A percentile compares a stretch with the other conserved stretches of the same genome.
phyloP scores from a whole-genome alignment of 2,113 vertebrate genomes.

The Silurus asotus region DNA sequence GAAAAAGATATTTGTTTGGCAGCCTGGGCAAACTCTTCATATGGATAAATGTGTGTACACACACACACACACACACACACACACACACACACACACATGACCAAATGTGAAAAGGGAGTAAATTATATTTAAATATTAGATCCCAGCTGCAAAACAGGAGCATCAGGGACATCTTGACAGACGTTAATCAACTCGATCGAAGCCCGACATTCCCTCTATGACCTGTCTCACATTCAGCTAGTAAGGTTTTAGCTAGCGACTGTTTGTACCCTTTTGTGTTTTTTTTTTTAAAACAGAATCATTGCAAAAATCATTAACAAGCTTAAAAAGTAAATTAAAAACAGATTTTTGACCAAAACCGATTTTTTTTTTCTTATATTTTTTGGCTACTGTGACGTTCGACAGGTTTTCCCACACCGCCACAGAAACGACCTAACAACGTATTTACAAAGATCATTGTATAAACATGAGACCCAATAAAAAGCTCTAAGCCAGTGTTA shows the following conservation, averaged over 20 bases:
- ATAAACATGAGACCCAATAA: not conserved
- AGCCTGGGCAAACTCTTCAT: not conserved
- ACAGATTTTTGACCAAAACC: not conserved
- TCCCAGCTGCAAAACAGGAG: not conserved
- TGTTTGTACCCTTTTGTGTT: not conserved
- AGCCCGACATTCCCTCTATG: not conserved
- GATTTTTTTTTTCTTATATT: not conserved
- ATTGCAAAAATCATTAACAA: not conserved
- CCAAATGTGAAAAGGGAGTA: not conserved
- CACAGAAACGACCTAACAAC: not conserved
- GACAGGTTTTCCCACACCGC: not conserved
- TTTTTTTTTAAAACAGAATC: not conserved
- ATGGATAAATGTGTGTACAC: no score
- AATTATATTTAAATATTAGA: no score
- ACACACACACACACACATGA: no score
- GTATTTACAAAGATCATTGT: not conserved
- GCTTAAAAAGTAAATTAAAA: not conserved
- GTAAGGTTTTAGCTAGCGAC: not conserved
- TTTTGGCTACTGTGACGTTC: not conserved
- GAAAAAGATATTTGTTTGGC: not conserved
- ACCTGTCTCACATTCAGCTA: not conserved
- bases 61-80: no score
- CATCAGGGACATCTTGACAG: not conserved
- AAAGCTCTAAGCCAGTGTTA: constrained; percentile 12
- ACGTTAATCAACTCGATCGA: not conserved